These are phyloP conservation scores for Tetropium fuscum DNA, from an alignment of 2,888 invertebrate genomes.

Conservation along the genomic window DNA sequence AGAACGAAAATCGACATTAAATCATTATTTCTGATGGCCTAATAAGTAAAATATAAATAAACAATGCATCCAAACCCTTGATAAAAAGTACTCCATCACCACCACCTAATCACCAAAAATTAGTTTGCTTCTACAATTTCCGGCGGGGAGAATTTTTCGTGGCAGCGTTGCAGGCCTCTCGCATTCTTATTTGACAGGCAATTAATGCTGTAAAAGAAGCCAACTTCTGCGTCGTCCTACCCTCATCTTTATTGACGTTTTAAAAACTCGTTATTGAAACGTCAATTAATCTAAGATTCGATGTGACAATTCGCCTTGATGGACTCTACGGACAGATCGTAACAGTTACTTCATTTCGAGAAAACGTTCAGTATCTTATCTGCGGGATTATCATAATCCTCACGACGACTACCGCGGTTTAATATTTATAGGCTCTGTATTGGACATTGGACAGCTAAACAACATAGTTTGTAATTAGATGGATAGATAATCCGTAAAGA, in stretches of 20 bases:
- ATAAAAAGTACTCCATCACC: no score
- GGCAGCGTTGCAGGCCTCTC: no score
- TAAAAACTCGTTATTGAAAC: slow-evolving; percentile 61
- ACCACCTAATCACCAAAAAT: no score
- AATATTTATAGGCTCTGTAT: slow-evolving; percentile 17
- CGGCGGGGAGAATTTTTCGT: no score
- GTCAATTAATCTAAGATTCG: slow-evolving; percentile 57
- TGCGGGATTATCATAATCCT: slow-evolving; percentile 45
- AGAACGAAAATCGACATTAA: no score
- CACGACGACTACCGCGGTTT: slow-evolving; percentile 22
- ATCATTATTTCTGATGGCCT: no score
- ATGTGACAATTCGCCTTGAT: slow-evolving; percentile 52
- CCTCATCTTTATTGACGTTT: slow-evolving; percentile 56
- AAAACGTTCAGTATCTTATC: slow-evolving; percentile 37
- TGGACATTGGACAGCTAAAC: no score
- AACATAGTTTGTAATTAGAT: no score
- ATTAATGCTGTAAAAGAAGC: slow-evolving; percentile 53
- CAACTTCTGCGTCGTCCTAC: slow-evolving; percentile 42
- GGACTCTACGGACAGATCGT: slow-evolving; percentile 37
- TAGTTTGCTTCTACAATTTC: no score
- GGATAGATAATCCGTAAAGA: no score
- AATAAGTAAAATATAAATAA: no score
- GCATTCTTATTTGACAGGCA: slow-evolving; percentile 53
- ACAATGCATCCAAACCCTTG: no score
- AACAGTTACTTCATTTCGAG: slow-evolving; percentile 30